Base-by-base conservation (phyloP, 2,888 invertebrate species). In the Drosophila infuscata region DNA sequence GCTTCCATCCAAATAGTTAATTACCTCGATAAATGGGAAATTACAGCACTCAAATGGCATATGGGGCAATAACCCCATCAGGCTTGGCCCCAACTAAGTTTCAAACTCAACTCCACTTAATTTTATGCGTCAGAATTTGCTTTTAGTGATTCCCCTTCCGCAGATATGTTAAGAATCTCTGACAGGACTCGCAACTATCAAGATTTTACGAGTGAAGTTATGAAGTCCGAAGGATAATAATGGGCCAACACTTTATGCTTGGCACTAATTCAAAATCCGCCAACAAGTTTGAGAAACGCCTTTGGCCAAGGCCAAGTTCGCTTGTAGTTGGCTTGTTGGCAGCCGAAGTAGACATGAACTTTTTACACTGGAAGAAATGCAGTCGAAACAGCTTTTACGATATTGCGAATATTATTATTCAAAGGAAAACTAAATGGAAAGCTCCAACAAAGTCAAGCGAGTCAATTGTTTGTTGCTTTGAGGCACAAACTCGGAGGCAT, bases 191-290 rank as follows among this genome's bases (percentile, higher is more conserved):
- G 59, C 48, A 71, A 69, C 87, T 76, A 81, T 88, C 83, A 79
- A 81, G 73, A 86, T 72, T 83, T 85, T 83, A 81, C 74, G 86
- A 74, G 72, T 64, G 57, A 78, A 91, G 88, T 91, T 92, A 92
- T 92, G 89, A 92, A 92, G 90, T 92, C 91, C 84, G 86, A 90
- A 87, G 85, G 91, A 93, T 92, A 92, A 92, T 92, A 92, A 92
- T 92, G 89, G 85, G 85, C 90, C 91, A 92, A 92, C 92, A 92
- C 92, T 92, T 92, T 87, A 84, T 87, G 83, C 82, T 91, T 91
- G 92, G 92, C 92, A 90, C 88, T 86, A 81, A 90, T 83, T 89
- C 91, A 91, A 89, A 84, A 88, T 82, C 71, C 80, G 68, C 63
- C 86, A 82, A 73, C 76, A 70, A 81, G 70, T 81, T 73, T 30